Conservation (phyloP, 2,888 invertebrate genomes). For the Neuroscelio doddi region DNA sequence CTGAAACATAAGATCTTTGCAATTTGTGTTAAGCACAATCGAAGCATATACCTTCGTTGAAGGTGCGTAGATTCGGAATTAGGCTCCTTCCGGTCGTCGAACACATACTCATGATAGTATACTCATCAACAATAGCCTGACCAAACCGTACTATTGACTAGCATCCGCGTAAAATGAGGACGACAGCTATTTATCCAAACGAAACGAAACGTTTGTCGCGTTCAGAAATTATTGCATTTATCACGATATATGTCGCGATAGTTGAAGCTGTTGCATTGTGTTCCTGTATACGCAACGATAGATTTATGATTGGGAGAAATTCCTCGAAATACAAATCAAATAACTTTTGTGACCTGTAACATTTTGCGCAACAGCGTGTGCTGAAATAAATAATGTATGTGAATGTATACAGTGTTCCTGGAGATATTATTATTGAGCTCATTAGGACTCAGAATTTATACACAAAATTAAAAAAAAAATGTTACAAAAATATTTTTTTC, state of each 20-base stretch:
- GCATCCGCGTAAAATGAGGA: conserved; percentile 43
- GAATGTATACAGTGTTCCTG: too few species aligned
- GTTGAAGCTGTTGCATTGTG: conserved; percentile 29
- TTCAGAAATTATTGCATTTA: conserved; percentile 41
- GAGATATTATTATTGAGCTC: too few species aligned
- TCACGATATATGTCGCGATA: conserved; percentile 28
- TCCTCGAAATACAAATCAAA: conserved; percentile 16
- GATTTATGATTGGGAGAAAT: conserved; percentile 41
- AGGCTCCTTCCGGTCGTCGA: conserved; percentile 42
- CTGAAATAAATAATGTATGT: too few species aligned
- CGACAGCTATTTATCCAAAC: conserved; percentile 42
- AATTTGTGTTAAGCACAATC: neutral
- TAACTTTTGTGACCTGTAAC: neutral
- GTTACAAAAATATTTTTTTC: too few species aligned
- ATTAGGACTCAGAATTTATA: too few species aligned
- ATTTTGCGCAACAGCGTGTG: too few species aligned
- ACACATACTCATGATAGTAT: conserved; percentile 47
- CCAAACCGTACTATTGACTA: conserved; percentile 35
- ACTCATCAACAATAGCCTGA: conserved; percentile 48
- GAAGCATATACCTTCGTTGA: conserved; percentile 21
- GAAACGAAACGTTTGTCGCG: conserved; percentile 46
- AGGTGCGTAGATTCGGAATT: conserved; percentile 33
- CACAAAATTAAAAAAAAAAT: too few species aligned
- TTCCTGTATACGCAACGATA: conserved; percentile 18
- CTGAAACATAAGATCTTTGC: conserved; percentile 5